These are phyloP conservation scores for Stramonita haemastoma DNA, from an alignment of 2,888 invertebrate genomes.

Conservation along the genomic window DNA sequence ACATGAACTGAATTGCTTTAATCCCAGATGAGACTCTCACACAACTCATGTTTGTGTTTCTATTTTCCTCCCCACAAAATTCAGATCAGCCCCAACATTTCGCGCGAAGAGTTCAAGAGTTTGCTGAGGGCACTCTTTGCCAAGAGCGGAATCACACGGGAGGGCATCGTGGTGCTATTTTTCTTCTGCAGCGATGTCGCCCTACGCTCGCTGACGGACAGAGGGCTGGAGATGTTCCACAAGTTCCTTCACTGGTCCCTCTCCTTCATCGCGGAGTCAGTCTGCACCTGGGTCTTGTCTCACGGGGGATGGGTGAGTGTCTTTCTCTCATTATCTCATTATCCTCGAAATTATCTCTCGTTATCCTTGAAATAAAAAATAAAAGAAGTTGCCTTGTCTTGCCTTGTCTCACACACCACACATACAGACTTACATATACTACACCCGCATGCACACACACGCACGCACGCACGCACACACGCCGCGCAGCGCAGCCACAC, in stretches of 20 bases:
- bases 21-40: too few relatives aligned
- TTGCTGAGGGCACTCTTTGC: constrained; percentile 65
- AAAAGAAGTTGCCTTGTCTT: too few relatives aligned
- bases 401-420: too few relatives aligned
- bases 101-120: constrained; percentile 59
- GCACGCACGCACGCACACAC: too few relatives aligned
- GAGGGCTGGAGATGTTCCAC: constrained; percentile 55
- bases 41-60: not conserved
- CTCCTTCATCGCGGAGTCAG: constrained; percentile 64
- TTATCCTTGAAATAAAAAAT: too few relatives aligned
- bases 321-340: too few relatives aligned
- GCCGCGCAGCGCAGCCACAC: too few relatives aligned
- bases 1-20: too few relatives aligned
- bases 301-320: constrained; percentile 74
- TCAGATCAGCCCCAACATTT: constrained; percentile 56
- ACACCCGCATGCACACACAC: too few relatives aligned
- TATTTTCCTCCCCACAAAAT: not conserved
- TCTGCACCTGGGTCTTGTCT: constrained; percentile 70
- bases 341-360: too few relatives aligned
- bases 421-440: too few relatives aligned
- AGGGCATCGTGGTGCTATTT: constrained; percentile 72
- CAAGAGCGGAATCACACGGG: constrained; percentile 63
- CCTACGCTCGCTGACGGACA: constrained; percentile 62
- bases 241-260: constrained; percentile 70
- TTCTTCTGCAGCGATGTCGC: constrained; percentile 75